These are phyloP conservation scores for Parasteatoda lunata DNA, from an alignment of 2,888 invertebrate genomes.

Conservation along the genomic window DNA sequence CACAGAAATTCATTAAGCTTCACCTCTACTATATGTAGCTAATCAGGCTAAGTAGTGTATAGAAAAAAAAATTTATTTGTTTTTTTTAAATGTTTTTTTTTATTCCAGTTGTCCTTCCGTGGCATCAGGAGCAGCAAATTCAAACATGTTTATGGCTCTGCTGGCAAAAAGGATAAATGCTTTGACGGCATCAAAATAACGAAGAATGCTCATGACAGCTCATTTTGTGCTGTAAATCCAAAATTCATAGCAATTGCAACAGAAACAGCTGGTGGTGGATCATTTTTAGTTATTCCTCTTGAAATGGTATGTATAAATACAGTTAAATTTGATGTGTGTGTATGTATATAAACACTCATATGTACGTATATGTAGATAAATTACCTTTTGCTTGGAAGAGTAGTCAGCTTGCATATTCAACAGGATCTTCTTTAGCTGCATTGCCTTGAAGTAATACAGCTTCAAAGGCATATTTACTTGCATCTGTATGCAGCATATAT, in stretches of 20 bases:
- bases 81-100: background rate
- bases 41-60: too few species aligned
- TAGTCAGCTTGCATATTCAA: too few species aligned
- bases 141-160: slow-evolving; percentile 95
- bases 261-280: slow-evolving; percentile 96
- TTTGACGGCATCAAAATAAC: slow-evolving; percentile 98
- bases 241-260: slow-evolving; percentile 98
- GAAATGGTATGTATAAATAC: slow-evolving; percentile 82
- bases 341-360: too few species aligned
- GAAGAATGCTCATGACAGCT: slow-evolving; percentile 96
- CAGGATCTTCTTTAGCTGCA: too few species aligned
- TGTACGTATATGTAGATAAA: too few species aligned
- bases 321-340: too few species aligned
- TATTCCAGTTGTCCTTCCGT: slow-evolving; percentile 87
- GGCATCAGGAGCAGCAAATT: slow-evolving; percentile 98
- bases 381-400: too few species aligned
- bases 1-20: too few species aligned
- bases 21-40: too few species aligned
- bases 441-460: too few species aligned
- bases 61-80: background rate
- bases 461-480: too few species aligned
- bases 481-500: too few species aligned
- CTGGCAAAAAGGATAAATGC: slow-evolving; percentile 95
- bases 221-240: slow-evolving; percentile 98
- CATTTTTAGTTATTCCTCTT: slow-evolving; percentile 94